phyloP scores from a whole-genome alignment of 1,140 invertebrate species.

The Philopotamus ludificatus region DNA sequence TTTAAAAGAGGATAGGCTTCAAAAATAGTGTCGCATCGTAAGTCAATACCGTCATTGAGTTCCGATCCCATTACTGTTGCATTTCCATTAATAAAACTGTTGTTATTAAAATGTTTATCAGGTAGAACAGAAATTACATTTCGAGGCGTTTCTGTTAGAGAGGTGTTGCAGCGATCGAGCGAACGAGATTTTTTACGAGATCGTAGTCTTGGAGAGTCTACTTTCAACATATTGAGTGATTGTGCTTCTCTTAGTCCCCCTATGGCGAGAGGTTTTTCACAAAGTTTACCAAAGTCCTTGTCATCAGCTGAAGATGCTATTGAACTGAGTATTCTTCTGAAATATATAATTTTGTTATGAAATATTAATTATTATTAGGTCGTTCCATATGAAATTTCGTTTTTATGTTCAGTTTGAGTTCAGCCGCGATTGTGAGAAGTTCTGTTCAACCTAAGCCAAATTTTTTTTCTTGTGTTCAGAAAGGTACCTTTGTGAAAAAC shows the following conservation, averaged over 20 bases:
- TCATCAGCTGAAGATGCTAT: conserved; percentile 51
- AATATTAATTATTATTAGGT: too few relatives aligned
- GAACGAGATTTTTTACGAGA: conserved; percentile 49
- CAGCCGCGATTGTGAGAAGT: too few relatives aligned
- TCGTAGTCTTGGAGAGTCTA: conserved; percentile 38
- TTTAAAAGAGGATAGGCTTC: conserved; percentile 54
- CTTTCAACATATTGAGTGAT: conserved; percentile 49
- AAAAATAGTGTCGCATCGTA: conserved; percentile 56
- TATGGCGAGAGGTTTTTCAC: conserved; percentile 21
- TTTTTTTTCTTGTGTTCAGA: too few relatives aligned
- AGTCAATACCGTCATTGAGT: conserved; percentile 50
- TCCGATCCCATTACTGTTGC: conserved; percentile 54
- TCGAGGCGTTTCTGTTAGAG: conserved; percentile 31
- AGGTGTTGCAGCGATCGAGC: conserved; percentile 46
- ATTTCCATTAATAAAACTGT: conserved; percentile 50
- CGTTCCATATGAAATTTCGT: too few relatives aligned
- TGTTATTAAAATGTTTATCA: conserved; percentile 43
- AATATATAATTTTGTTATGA: too few relatives aligned
- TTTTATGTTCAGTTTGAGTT: too few relatives aligned
- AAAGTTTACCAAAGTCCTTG: too few relatives aligned
- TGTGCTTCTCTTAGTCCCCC: conserved; percentile 45
- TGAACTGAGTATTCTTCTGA: conserved; percentile 51
- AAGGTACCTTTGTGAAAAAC: background rate
- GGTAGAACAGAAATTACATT: conserved; percentile 48
- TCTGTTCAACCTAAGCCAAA: too few relatives aligned